phyloP scores from a whole-genome alignment of 2,113 vertebrate genomes.

The Plestiodon gilberti region DNA sequence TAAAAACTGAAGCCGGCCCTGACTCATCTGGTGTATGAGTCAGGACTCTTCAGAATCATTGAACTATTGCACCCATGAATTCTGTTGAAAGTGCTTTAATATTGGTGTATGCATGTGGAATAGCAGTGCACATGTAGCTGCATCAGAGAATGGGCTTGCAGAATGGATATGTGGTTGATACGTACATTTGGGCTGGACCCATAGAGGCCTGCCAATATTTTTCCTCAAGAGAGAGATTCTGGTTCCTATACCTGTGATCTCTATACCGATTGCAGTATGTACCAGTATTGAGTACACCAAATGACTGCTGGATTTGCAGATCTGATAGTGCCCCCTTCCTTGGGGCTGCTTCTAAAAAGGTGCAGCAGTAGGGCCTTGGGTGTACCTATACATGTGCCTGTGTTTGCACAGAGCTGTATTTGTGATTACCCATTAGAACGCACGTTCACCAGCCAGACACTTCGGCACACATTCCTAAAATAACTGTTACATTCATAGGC shows the following conservation, averaged over 20 bases:
- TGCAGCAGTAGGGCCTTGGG: not conserved
- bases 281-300: accelerated
- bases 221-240: not conserved
- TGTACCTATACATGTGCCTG: not conserved
- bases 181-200: not conserved
- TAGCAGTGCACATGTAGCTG: not conserved
- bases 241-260: not conserved
- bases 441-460: accelerated
- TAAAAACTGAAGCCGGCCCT: too few relatives aligned
- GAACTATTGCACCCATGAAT: constrained; percentile 40
- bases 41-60: too few relatives aligned
- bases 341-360: not conserved
- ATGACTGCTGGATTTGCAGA: constrained; percentile 7
- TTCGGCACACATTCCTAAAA: constrained; percentile 39
- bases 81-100: not conserved
- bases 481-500: not conserved
- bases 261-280: not conserved
- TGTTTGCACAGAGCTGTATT: not conserved
- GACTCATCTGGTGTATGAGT: too few relatives aligned
- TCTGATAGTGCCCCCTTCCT: not conserved
- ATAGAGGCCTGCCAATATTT: not conserved
- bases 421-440: not conserved
- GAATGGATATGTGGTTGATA: not conserved
- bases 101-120: not conserved
- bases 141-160: not conserved